phyloP scores from a whole-genome alignment of 2,113 vertebrate genomes.

The Plecturocebus donacophilus region DNA sequence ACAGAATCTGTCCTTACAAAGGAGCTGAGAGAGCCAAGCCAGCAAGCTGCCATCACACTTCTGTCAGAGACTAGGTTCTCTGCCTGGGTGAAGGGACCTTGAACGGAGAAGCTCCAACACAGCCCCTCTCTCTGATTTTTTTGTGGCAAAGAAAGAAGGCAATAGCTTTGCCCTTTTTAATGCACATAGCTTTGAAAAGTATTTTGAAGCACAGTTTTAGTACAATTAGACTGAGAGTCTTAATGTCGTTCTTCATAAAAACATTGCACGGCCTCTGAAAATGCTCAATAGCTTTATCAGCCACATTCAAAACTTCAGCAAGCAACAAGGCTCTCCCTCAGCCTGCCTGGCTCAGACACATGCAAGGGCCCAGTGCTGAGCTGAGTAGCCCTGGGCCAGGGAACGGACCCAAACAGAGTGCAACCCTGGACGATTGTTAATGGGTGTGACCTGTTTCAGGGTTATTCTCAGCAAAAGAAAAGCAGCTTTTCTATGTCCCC shows the following conservation, averaged over 20 bases:
- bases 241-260: neutral
- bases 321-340: neutral
- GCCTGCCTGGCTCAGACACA: neutral
- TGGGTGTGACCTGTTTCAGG: neutral
- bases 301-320: neutral
- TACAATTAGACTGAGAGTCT: slow-evolving; percentile 6
- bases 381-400: neutral
- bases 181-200: neutral
- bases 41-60: neutral
- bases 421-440: neutral
- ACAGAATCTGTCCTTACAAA: neutral
- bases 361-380: neutral
- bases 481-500: neutral
- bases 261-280: neutral
- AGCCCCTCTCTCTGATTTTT: neutral
- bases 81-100: too few species aligned
- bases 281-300: neutral
- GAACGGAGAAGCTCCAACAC: too few species aligned
- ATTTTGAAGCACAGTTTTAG: neutral
- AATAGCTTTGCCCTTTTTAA: neutral
- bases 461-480: neutral
- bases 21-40: neutral
- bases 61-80: neutral
- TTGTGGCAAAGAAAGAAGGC: slow-evolving; percentile 22
- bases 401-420: neutral